Evolutionary conservation across 2,797 vertebrate species (phyloP).

Genomic region (Anguilla pacifica): DNA sequence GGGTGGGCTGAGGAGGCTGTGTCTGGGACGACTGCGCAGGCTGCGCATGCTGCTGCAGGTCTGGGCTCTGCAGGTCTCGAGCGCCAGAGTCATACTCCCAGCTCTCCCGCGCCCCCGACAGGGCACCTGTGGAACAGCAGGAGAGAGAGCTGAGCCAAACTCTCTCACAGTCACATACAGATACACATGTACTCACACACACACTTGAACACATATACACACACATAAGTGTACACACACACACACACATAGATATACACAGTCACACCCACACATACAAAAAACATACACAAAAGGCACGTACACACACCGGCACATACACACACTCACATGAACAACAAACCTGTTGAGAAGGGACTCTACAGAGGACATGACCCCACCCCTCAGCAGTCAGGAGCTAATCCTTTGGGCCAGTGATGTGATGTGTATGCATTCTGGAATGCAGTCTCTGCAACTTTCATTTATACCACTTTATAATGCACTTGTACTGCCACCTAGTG

Average conservation of each 20-base stretch:
- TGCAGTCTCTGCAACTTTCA: neutral
- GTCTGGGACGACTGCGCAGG: constrained; percentile 44
- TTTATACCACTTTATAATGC: neutral
- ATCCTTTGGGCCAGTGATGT: constrained; percentile 10
- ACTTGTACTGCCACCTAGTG: constrained; percentile 25
- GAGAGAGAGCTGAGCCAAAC: neutral
- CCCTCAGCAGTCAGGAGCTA: neutral
- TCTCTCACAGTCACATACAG: neutral
- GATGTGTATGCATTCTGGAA: neutral
- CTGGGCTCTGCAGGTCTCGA: constrained; percentile 76
- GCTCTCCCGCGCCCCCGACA: constrained; percentile 74
- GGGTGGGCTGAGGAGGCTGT: constrained; percentile 49
- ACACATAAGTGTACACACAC: neutral
- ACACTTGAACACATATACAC: neutral
- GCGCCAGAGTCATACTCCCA: constrained; percentile 80
- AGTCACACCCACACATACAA: neutral
- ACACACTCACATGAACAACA: neutral
- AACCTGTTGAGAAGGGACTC: too few species aligned
- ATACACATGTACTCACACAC: neutral
- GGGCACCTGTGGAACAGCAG: constrained; percentile 58
- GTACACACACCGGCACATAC: neutral
- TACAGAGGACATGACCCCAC: neutral
- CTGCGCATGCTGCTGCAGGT: constrained; percentile 60
- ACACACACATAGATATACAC: neutral
- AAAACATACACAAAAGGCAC: neutral